Evolutionary conservation across 2,797 vertebrate species (phyloP), one percentile per base, ranked within the genome.

Genomic region (Coracias cyanogaster): DNA sequence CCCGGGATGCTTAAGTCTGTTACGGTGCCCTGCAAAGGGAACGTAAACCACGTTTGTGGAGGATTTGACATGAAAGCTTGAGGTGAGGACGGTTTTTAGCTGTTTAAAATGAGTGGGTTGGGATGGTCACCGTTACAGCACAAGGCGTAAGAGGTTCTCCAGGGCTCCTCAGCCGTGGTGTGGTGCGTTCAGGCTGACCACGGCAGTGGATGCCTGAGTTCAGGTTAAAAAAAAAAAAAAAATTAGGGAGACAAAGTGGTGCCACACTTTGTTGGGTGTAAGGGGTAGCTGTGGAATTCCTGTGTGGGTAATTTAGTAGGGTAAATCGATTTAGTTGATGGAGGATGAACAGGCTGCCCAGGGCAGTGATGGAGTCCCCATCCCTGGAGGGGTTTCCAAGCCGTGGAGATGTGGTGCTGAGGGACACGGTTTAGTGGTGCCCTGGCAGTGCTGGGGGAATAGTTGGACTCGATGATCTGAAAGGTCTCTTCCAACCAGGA

Each of bases 221-320:
- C 7, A 3, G 37, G 41, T 26, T n/a, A n/a, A n/a, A n/a, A 60
- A 57, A 33, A 22, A 35, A 31, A 29, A 55, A n/a, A 35, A 7
- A 61, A 19, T 15, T 5, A 22, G 3, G 25, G n/a, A 41, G 54
- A 22, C 29, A 28, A 2, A 0, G 0, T 11, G 60, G 48, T 29
- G 17, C 2, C 20, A 37, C 37, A 10, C 37, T 39, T 69, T 10
- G 37, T 29, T 33, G 9, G 39, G 31, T 26, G 7, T 26, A 5
- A 55, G 54, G 41, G 18, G 15, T 21, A 25, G 12, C 54, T 58
- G 39, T 48, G 52, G 37, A 15, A n/a, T 52, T 31, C 15, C 62
- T 16, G 0, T 16, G 4, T 4, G 4, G 29, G 58, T 17, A 37
- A 10, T 41, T 46, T 10, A 10, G 12, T 3, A 19, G 45, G 16